These are phyloP conservation scores for Rhimphoctona megacephalus DNA, from an alignment of 2,888 invertebrate species.

Conservation along the genomic window DNA sequence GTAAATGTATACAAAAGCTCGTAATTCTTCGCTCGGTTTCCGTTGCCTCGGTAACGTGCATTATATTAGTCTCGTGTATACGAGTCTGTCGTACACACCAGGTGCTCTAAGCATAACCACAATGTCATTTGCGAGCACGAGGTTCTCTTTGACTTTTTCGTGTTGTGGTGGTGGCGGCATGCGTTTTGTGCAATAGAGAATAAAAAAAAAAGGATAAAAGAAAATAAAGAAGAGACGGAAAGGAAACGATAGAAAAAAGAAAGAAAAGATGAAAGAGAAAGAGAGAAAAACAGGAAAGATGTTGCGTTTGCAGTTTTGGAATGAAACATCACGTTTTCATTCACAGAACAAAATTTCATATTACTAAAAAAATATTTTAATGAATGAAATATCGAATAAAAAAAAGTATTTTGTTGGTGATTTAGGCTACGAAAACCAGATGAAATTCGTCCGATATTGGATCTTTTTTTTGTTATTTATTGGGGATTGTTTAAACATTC, in stretches of 20 bases:
- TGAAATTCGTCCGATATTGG: no score
- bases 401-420: no score
- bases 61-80: conserved; percentile 26
- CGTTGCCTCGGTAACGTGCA: conserved; percentile 56
- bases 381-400: no score
- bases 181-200: conserved; percentile 8
- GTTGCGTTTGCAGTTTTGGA: not conserved
- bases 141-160: conserved; percentile 26
- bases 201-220: conserved; percentile 3
- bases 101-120: conserved; percentile 39
- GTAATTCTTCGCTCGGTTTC: conserved; percentile 22
- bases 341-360: no score
- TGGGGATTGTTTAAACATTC: no score
- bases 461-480: no score
- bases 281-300: not conserved
- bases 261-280: not conserved
- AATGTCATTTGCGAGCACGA: conserved; percentile 60
- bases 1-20: conserved; percentile 13
- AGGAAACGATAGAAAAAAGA: not conserved
- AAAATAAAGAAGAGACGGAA: conserved; percentile 15
- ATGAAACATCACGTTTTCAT: no score
- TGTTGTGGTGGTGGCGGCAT: conserved; percentile 43
- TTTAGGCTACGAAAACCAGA: no score
- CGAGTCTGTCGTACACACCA: conserved; percentile 32
- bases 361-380: no score